Evolutionary conservation across 2,797 vertebrate genomes (phyloP).

Genomic region (Enteromius viviparus): DNA sequence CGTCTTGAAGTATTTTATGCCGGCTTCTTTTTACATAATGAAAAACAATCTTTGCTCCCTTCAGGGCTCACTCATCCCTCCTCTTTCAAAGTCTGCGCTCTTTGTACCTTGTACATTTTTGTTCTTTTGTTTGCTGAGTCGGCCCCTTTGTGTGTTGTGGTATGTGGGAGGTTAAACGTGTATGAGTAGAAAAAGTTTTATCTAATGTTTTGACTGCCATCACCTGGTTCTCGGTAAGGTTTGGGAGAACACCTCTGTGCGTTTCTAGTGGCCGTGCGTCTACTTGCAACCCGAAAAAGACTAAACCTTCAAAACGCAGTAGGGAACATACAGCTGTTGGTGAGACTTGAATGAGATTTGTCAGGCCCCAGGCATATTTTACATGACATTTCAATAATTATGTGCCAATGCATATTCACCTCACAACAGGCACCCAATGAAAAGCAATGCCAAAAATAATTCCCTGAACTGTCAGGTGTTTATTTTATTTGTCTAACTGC

Average conservation of each 20-base stretch:
- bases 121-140: conserved; percentile 69
- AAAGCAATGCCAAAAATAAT: conserved; percentile 64
- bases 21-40: conserved; percentile 55
- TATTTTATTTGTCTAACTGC: conserved; percentile 63
- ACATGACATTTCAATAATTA: conserved; percentile 69
- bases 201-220: conserved; percentile 50
- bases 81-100: conserved; percentile 64
- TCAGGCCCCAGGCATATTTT: conserved; percentile 59
- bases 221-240: conserved; percentile 51
- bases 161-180: conserved; percentile 58
- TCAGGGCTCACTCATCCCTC: conserved; percentile 58
- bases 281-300: conserved; percentile 3
- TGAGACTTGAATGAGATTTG: conserved; percentile 50
- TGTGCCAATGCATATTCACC: conserved; percentile 66
- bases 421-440: conserved; percentile 54
- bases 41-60: conserved; percentile 59
- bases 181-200: conserved; percentile 30
- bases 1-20: conserved; percentile 34
- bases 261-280: not conserved
- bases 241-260: not conserved
- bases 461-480: conserved; percentile 63
- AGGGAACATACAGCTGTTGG: conserved; percentile 20
- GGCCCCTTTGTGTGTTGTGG: conserved; percentile 47
- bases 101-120: conserved; percentile 48
- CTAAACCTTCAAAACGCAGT: conserved; percentile 47